These are phyloP conservation scores for Heliconius nattereri DNA, from an alignment of 1,140 invertebrate genomes.

Conservation along the genomic window DNA sequence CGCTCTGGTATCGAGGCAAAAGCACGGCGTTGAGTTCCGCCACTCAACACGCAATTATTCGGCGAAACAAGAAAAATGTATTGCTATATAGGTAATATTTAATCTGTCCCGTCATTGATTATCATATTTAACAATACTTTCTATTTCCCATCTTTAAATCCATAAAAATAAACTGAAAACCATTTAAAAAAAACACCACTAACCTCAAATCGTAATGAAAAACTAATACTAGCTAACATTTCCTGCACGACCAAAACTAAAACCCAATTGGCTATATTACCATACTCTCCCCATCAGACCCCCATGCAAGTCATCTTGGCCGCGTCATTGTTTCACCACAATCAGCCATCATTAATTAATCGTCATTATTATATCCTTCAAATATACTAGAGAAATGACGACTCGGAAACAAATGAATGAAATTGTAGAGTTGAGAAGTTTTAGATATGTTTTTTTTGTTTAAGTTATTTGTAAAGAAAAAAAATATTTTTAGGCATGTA, in stretches of 20 bases:
- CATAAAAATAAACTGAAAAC: no score
- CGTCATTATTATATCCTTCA: slow-evolving; percentile 56
- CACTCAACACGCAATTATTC: no score
- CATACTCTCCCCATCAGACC: slow-evolving; percentile 8
- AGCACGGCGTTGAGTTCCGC: no score
- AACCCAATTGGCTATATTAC: neutral
- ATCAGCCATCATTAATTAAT: slow-evolving; percentile 69
- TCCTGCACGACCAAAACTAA: neutral
- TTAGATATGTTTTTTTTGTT: no score
- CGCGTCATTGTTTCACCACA: slow-evolving; percentile 65
- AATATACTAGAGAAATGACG: slow-evolving; percentile 47
- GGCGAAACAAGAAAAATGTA: no score
- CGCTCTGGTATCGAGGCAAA: no score
- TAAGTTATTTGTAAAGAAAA: no score
- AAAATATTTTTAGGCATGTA: no score
- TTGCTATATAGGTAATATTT: no score
- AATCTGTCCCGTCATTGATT: no score
- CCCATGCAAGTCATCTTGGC: slow-evolving; percentile 36
- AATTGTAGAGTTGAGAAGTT: slow-evolving; percentile 28
- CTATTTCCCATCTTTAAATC: no score
- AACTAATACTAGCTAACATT: neutral
- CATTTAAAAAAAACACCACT: neutral
- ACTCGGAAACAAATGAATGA: slow-evolving; percentile 39
- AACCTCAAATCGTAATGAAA: neutral
- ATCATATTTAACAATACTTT: no score